Conservation (phyloP, 1,140 invertebrate species). For the Drosophila miranda region DNA sequence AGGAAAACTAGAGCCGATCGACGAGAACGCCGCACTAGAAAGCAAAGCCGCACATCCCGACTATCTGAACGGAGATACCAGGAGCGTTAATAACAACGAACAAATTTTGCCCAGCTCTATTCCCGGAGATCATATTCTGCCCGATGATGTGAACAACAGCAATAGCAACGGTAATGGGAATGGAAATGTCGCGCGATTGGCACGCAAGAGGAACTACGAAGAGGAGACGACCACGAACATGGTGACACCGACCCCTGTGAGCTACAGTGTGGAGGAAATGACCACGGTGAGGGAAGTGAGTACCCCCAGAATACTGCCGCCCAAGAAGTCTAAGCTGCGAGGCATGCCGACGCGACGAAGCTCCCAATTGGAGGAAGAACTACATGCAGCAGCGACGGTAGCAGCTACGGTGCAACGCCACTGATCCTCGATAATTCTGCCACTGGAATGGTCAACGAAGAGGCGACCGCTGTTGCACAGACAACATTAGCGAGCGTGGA, state of each 20-base stretch:
- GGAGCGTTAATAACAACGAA: conserved; percentile 44
- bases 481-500: conserved; percentile 4
- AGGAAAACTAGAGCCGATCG: conserved; percentile 64
- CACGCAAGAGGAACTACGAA: conserved; percentile 77
- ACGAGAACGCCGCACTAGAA: conserved; percentile 35
- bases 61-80: conserved; percentile 55
- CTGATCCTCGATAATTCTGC: conserved; percentile 68
- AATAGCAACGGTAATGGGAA: conserved; percentile 40
- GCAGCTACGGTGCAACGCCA: conserved; percentile 83
- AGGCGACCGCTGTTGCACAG: conserved; percentile 13
- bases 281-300: conserved; percentile 46
- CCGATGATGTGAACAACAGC: conserved; percentile 51
- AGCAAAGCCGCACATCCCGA: conserved; percentile 30
- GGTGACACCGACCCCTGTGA: conserved; percentile 6
- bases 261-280: conserved; percentile 33
- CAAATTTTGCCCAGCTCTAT: conserved; percentile 4
- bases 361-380: conserved; percentile 86
- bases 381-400: conserved; percentile 17
- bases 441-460: conserved; percentile 71
- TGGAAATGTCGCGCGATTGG: conserved; percentile 46
- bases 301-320: conserved; percentile 67
- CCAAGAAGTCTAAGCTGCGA: conserved; percentile 82
- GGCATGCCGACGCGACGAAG: conserved; percentile 50
- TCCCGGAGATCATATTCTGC: conserved; percentile 16
- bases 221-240: conserved; percentile 31